Evolutionary conservation across 2,797 vertebrate genomes (phyloP).

Genomic region (Eulemur rubriventer): DNA sequence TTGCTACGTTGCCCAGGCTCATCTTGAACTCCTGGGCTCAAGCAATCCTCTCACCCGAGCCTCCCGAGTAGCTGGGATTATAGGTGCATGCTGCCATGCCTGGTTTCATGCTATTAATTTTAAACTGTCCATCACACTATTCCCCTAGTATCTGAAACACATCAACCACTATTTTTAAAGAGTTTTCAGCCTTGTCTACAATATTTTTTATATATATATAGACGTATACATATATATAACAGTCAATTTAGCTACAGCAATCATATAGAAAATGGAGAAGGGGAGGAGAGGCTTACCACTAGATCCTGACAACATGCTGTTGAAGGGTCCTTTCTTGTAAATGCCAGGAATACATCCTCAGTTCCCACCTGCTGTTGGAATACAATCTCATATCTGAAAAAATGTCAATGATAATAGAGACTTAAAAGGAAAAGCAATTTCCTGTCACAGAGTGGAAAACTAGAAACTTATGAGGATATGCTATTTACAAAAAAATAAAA

Average conservation of each 20-base stretch:
- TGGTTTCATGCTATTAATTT: neutral
- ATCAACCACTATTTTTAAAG: conserved; percentile 41
- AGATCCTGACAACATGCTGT: conserved; percentile 95
- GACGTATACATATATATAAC: neutral
- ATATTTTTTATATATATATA: neutral
- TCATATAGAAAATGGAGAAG: neutral
- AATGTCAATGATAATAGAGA: conserved; percentile 47
- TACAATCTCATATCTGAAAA: conserved; percentile 92
- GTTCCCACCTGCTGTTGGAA: conserved; percentile 94
- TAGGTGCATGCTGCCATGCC: neutral
- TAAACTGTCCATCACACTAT: conserved; percentile 35
- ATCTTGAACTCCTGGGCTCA: neutral
- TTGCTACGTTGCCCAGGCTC: neutral
- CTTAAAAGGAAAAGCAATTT: conserved; percentile 46
- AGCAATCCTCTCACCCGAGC: neutral
- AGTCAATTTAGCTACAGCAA: neutral
- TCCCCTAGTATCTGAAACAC: neutral
- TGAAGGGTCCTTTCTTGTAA: conserved; percentile 92
- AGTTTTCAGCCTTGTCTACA: conserved; percentile 5
- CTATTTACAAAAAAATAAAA: conserved; percentile 51
- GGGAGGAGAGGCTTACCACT: conserved; percentile 87
- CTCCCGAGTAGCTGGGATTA: neutral
- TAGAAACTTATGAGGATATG: neutral
- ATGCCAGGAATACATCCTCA: conserved; percentile 93
- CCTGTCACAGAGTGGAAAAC: conserved; percentile 40